These are phyloP conservation scores for Anarhynchus alexandrinus DNA, from an alignment of 2,113 vertebrate species.

Conservation along the genomic window DNA sequence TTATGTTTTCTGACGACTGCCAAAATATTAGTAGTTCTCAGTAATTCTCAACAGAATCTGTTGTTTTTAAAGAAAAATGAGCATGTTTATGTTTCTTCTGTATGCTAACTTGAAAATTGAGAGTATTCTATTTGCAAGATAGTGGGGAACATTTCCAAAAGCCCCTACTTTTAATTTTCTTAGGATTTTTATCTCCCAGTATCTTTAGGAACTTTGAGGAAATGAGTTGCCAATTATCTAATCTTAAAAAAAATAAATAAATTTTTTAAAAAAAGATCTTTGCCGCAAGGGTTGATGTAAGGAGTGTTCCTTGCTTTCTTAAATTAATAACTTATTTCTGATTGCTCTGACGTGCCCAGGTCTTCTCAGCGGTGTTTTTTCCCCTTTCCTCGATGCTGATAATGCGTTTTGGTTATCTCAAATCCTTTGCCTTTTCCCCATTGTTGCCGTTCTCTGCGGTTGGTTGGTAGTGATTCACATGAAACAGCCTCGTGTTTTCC, in stretches of 20 bases:
- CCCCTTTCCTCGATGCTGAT: background rate
- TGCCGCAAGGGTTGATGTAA: background rate
- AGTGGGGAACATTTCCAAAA: background rate
- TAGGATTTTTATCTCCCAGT: background rate
- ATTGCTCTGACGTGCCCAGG: background rate
- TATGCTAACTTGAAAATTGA: background rate
- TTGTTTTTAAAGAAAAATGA: background rate
- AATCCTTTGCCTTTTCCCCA: background rate
- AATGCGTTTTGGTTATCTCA: background rate
- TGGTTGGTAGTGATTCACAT: background rate
- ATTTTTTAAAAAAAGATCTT: background rate
- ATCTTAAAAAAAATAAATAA: no score
- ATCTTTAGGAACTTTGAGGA: background rate
- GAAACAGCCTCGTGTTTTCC: background rate
- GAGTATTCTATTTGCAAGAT: background rate
- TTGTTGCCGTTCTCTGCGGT: fast-evolving
- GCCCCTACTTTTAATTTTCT: background rate
- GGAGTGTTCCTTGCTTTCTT: background rate
- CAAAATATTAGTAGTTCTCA: background rate
- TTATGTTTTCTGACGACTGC: background rate
- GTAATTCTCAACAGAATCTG: background rate
- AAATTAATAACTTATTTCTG: background rate
- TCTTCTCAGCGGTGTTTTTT: background rate
- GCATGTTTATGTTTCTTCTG: background rate
- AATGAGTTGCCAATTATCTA: background rate